phyloP scores from a whole-genome alignment of 2,113 vertebrate genomes.

The Pica pica region DNA sequence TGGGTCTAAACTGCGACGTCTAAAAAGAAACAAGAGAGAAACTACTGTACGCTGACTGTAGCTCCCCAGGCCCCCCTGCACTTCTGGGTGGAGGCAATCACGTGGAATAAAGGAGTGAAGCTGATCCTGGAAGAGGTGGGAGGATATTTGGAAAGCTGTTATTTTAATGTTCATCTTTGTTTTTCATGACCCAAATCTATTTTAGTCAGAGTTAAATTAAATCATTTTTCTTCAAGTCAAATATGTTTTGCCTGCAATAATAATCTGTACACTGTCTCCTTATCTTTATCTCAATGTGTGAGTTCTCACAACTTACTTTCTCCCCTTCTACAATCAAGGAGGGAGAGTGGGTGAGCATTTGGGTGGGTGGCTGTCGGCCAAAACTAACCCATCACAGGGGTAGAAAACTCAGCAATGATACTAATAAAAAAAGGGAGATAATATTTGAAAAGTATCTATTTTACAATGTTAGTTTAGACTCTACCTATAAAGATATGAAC shows the following conservation, averaged over 20 bases:
- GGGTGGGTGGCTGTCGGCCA: background rate
- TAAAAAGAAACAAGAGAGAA: background rate
- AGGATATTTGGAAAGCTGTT: background rate
- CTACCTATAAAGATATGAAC: background rate
- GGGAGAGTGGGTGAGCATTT: rapidly evolving
- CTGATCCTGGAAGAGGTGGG: rapidly evolving
- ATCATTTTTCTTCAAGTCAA: background rate
- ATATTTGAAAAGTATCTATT: background rate
- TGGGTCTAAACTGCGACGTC: background rate
- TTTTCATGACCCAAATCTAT: background rate
- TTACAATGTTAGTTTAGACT: background rate
- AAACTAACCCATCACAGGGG: background rate
- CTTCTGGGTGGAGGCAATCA: background rate
- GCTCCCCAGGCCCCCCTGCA: rapidly evolving
- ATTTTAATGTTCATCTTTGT: background rate
- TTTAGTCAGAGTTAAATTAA: background rate
- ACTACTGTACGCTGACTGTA: background rate
- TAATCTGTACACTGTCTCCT: background rate
- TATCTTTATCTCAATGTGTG: background rate
- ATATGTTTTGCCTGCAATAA: background rate
- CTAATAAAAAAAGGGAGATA: background rate
- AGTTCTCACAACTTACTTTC: background rate
- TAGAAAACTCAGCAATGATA: background rate
- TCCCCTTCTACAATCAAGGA: background rate
- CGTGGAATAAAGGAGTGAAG: background rate